Evolutionary conservation across 1,140 invertebrate genomes (phyloP).

Genomic region (Megathymus violae): DNA sequence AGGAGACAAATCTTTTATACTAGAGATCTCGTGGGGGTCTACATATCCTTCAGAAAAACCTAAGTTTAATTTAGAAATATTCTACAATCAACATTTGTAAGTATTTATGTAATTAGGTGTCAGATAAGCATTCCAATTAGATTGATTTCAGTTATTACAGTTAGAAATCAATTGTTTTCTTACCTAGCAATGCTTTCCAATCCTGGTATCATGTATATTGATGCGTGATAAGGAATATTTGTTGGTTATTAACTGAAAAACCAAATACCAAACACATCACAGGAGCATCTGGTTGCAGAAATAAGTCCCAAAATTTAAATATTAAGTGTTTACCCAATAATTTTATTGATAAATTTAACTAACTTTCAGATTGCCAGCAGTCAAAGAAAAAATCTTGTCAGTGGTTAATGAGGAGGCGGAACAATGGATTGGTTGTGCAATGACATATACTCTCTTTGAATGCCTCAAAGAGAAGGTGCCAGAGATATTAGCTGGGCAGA

Average conservation of each 20-base stretch:
- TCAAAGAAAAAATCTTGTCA: constrained; percentile 89
- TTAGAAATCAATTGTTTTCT: too few relatives aligned
- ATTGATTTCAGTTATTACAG: too few relatives aligned
- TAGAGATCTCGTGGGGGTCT: constrained; percentile 94
- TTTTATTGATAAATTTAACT: not conserved
- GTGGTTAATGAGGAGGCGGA: constrained; percentile 89
- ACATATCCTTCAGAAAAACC: constrained; percentile 94
- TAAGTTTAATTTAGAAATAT: constrained; percentile 93
- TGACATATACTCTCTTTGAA: constrained; percentile 98
- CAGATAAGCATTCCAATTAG: too few relatives aligned
- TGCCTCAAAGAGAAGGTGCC: constrained; percentile 93
- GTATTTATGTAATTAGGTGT: constrained; percentile 65
- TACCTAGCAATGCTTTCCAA: too few relatives aligned
- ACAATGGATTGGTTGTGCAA: constrained; percentile 93
- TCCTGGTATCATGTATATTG: too few relatives aligned
- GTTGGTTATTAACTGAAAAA: too few relatives aligned
- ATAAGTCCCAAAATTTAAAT: too few relatives aligned
- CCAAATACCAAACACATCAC: too few relatives aligned
- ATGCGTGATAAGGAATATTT: too few relatives aligned
- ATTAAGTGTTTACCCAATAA: too few relatives aligned
- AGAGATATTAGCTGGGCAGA: constrained; percentile 89
- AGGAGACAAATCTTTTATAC: constrained; percentile 93
- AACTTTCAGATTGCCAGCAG: constrained; percentile 85
- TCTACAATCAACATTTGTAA: constrained; percentile 97
- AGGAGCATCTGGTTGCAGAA: too few relatives aligned